Conservation (phyloP, 2,888 invertebrate genomes). For the Archips crataeganus region DNA sequence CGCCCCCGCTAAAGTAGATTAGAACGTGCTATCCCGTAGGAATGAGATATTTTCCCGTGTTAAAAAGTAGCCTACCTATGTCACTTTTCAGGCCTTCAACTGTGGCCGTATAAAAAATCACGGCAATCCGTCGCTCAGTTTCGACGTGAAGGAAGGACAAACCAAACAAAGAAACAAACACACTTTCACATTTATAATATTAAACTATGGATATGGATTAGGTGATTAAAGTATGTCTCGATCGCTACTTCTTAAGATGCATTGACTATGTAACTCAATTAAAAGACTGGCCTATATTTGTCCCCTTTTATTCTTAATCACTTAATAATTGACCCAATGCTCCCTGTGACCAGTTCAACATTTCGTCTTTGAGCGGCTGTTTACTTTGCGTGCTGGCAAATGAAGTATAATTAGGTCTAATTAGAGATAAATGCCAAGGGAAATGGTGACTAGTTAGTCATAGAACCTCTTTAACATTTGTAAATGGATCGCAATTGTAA, state of each 20-base stretch:
- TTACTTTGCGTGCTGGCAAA: not conserved
- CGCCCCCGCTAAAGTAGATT: too few relatives aligned
- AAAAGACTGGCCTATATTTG: not conserved
- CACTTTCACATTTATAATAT: too few relatives aligned
- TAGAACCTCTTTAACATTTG: constrained; percentile 7
- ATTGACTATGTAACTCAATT: not conserved
- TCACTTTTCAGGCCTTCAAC: too few relatives aligned
- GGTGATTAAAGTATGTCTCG: too few relatives aligned
- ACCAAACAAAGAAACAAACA: too few relatives aligned
- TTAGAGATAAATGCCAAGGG: constrained; percentile 8
- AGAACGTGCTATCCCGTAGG: too few relatives aligned
- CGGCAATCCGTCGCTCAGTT: too few relatives aligned
- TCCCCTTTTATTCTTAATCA: not conserved
- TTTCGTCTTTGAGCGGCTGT: not conserved
- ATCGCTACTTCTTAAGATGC: not conserved
- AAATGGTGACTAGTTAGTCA: constrained; percentile 3
- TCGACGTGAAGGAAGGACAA: too few relatives aligned
- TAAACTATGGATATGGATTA: too few relatives aligned
- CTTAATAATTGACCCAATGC: constrained; percentile 2
- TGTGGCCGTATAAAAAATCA: too few relatives aligned
- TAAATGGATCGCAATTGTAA: constrained; percentile 4
- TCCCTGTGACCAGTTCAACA: constrained; percentile 1
- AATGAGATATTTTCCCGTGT: too few relatives aligned
- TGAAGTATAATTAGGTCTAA: not conserved
- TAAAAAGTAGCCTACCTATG: too few relatives aligned